Evolutionary conservation across 2,888 invertebrate genomes (phyloP).

Genomic region (Periphyllus acericola): DNA sequence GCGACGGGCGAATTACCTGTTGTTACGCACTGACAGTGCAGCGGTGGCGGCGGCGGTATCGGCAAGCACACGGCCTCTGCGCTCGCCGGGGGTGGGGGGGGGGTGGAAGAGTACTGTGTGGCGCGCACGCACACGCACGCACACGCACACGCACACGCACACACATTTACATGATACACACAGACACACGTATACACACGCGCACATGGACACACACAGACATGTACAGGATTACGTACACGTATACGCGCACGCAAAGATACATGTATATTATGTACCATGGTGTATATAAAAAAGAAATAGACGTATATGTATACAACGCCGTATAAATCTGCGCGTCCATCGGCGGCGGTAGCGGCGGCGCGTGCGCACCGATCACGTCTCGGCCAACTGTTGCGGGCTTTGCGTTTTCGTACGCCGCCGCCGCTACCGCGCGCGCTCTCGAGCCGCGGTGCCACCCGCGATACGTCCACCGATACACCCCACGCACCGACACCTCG

Average conservation of each 20-base stretch:
- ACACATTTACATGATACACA: background rate
- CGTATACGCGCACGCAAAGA: too few species aligned
- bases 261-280: background rate
- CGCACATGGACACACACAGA: background rate
- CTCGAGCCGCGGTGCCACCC: background rate
- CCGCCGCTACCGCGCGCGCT: background rate
- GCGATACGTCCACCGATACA: too few species aligned
- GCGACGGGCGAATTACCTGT: slow-evolving; percentile 46
- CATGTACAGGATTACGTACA: background rate
- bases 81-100: background rate
- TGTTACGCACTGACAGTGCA: slow-evolving; percentile 41
- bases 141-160: background rate
- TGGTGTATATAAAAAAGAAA: background rate
- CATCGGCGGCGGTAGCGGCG: background rate
- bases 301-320: background rate
- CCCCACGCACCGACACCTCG: background rate
- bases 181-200: background rate
- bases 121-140: background rate
- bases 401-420: background rate
- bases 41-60: slow-evolving; percentile 8
- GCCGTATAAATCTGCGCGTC: slow-evolving; percentile 36
- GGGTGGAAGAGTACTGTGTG: background rate
- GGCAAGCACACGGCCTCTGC: slow-evolving; percentile 8
- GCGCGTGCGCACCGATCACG: slow-evolving; percentile 20
- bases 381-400: slow-evolving; percentile 60